A percentile compares a stretch with the other conserved stretches of the same genome.
These are phyloP conservation scores for Rhabdomys dilectus DNA, from an alignment of 2,113 vertebrate genomes.

Conservation along the genomic window DNA sequence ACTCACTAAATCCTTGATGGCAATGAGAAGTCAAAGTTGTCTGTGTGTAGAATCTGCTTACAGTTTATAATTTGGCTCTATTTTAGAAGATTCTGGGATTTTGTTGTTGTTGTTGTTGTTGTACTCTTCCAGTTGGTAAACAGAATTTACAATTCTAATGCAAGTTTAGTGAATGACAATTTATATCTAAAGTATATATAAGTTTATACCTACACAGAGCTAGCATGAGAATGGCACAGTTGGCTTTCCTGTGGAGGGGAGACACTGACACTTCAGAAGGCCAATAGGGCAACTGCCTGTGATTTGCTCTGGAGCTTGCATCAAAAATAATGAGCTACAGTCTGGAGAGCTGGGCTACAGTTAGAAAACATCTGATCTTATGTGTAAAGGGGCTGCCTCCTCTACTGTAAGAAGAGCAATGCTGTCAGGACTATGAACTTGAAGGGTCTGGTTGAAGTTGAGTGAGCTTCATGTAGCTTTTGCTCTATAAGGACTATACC, in stretches of 20 bases:
- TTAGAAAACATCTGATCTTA: neutral
- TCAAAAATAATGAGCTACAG: neutral
- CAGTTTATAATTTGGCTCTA: neutral
- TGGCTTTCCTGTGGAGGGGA: neutral
- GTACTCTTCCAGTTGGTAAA: conserved; percentile 31
- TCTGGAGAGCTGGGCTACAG: neutral
- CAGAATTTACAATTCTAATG: neutral
- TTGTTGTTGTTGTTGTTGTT: conserved; percentile 50
- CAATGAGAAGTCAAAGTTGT: neutral
- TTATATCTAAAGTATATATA: neutral
- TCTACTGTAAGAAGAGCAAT: neutral
- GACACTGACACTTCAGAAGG: neutral
- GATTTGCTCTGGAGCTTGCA: neutral
- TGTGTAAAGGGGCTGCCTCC: neutral
- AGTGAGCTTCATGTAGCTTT: neutral
- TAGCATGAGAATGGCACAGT: neutral
- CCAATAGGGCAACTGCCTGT: neutral
- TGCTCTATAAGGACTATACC: neutral
- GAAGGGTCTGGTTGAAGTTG: neutral
- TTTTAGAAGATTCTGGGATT: conserved; percentile 29
- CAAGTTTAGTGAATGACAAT: conserved; percentile 34
- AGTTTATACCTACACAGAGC: neutral
- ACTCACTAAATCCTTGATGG: neutral
- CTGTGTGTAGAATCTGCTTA: neutral
- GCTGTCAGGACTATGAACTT: neutral